Conservation (phyloP, 2,113 vertebrate species). For the Caretta caretta region DNA sequence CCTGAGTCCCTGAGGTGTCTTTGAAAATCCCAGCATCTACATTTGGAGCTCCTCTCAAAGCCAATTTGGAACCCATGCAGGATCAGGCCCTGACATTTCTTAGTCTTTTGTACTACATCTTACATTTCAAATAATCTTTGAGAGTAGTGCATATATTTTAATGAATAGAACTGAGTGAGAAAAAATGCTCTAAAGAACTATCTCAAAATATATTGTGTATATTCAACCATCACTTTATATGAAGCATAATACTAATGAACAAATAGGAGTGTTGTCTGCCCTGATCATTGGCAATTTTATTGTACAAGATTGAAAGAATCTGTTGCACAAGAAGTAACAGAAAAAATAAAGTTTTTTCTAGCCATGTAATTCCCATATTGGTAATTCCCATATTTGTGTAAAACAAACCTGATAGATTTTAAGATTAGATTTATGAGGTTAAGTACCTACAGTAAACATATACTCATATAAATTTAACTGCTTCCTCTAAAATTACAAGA, state of each 20-base stretch:
- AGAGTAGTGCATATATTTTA: fast-evolving
- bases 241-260: not conserved
- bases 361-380: not conserved
- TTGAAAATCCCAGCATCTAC: not conserved
- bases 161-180: not conserved
- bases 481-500: constrained; percentile 9
- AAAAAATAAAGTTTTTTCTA: not conserved
- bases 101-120: not conserved
- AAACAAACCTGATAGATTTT: constrained; percentile 8
- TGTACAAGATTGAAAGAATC: not conserved
- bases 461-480: constrained; percentile 40
- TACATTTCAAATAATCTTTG: not conserved
- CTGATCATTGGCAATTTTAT: not conserved
- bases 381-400: constrained; percentile 31
- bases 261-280: not conserved
- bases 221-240: not conserved
- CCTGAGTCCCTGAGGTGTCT: not conserved
- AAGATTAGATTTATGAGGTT: constrained; percentile 50
- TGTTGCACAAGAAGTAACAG: not conserved
- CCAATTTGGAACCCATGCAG: not conserved
- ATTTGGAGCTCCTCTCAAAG: not conserved
- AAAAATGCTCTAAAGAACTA: not conserved
- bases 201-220: not conserved
- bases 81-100: not conserved
- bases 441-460: not conserved